Evolutionary conservation across 2,888 invertebrate species (phyloP).

Genomic region (Lasioglossum leucozonium): DNA sequence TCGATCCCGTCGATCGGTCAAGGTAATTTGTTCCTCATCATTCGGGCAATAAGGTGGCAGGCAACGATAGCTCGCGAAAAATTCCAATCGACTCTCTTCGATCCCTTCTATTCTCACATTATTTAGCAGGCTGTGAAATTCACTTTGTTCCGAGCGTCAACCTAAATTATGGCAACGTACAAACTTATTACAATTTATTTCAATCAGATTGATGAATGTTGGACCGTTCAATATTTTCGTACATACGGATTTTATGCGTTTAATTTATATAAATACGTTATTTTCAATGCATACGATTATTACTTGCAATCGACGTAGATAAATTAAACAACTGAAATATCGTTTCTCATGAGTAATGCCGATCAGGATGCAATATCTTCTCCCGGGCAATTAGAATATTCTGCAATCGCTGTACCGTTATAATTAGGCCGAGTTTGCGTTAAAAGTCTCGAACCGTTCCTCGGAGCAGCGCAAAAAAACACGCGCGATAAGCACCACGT

Average conservation of each 20-base stretch:
- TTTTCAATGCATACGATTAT: neutral
- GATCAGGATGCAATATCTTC: neutral
- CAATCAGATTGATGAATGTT: neutral
- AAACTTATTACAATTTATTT: neutral
- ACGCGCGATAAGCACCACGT: slow-evolving; percentile 27
- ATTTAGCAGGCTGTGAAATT: neutral
- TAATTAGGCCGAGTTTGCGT: slow-evolving; percentile 47
- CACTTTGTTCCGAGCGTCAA: neutral
- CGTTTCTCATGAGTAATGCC: neutral
- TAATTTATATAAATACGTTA: neutral
- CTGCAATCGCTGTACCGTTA: slow-evolving; percentile 54
- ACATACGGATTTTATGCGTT: neutral
- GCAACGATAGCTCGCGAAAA: neutral
- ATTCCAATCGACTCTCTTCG: no score
- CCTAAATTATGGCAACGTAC: neutral
- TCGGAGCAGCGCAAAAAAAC: slow-evolving; percentile 5
- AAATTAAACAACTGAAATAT: neutral
- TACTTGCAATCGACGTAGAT: neutral
- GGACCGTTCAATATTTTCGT: neutral
- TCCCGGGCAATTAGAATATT: slow-evolving; percentile 43
- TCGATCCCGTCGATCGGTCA: neutral
- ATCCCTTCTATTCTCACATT: neutral
- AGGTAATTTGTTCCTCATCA: slow-evolving; percentile 29
- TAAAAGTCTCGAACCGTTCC: slow-evolving; percentile 44
- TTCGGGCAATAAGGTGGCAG: neutral